phyloP scores from a whole-genome alignment of 2,113 vertebrate genomes.

The Pyxicephalus adspersus region DNA sequence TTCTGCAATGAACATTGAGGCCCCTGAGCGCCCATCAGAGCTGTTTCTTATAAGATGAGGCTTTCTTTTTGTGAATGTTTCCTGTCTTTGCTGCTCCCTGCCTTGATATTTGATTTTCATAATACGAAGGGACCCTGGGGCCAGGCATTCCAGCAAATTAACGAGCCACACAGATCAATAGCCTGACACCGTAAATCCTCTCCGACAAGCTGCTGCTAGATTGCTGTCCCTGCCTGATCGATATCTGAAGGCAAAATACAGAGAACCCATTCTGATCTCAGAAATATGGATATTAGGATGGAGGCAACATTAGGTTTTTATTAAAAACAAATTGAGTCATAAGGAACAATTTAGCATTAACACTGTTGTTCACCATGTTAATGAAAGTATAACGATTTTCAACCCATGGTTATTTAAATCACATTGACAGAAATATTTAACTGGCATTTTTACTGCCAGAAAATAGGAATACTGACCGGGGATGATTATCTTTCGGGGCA shows the following conservation, averaged over 20 bases:
- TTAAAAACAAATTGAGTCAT: neutral
- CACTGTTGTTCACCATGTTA: neutral
- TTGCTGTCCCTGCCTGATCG: constrained; percentile 52
- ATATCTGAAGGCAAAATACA: constrained; percentile 39
- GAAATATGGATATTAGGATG: constrained; percentile 18
- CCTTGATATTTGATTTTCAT: constrained; percentile 51
- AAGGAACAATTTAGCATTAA: too few relatives aligned
- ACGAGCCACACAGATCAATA: constrained; percentile 52
- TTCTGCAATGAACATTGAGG: neutral
- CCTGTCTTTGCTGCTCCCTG: constrained; percentile 30
- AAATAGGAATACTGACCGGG: too few relatives aligned
- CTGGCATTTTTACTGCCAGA: too few relatives aligned
- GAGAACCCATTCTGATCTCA: constrained; percentile 3
- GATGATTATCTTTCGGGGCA: too few relatives aligned
- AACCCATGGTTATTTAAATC: neutral
- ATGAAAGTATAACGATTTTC: neutral
- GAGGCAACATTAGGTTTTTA: neutral
- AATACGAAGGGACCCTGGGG: constrained; percentile 42
- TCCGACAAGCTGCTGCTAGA: constrained; percentile 51
- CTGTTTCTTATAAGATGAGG: neutral
- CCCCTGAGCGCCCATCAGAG: neutral
- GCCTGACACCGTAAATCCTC: constrained; percentile 52
- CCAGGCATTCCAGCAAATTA: constrained; percentile 54
- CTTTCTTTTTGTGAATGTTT: constrained; percentile 11
- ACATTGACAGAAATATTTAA: too few relatives aligned